phyloP scores from a whole-genome alignment of 1,140 invertebrate species.

The Polyergus mexicanus region DNA sequence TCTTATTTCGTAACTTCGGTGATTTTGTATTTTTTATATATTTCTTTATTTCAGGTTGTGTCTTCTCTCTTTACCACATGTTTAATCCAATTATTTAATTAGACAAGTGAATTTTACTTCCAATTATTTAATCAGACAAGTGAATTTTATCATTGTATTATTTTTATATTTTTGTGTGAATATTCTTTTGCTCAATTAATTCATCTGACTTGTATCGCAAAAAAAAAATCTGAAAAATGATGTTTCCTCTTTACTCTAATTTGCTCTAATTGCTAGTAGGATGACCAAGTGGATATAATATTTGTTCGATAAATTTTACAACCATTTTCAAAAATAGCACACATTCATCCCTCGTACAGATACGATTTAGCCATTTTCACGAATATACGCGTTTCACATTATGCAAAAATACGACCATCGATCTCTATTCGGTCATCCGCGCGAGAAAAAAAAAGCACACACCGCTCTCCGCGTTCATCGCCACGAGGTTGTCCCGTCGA shows the following conservation, averaged over 20 bases:
- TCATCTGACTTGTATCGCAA: too few species aligned
- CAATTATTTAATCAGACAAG: background rate
- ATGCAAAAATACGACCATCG: constrained; percentile 50
- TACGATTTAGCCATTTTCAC: background rate
- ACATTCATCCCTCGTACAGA: background rate
- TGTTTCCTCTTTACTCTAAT: too few species aligned
- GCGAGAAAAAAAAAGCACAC: background rate
- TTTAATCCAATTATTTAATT: background rate
- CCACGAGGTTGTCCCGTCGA: constrained; percentile 18
- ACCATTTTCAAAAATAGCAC: too few species aligned
- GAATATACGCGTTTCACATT: background rate
- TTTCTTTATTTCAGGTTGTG: background rate
- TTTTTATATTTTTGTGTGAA: too few species aligned
- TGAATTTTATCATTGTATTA: too few species aligned
- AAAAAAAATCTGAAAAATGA: too few species aligned
- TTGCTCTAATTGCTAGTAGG: too few species aligned
- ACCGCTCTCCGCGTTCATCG: background rate
- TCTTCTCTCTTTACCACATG: too few species aligned
- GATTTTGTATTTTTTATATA: background rate
- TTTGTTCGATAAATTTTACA: background rate
- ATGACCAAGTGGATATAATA: background rate
- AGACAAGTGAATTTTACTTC: too few species aligned
- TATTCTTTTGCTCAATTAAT: too few species aligned
- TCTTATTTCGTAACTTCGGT: background rate
- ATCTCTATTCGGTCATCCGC: constrained; percentile 44